Percentiles rank a stretch among this genome's conserved stretches.
phyloP scores from a whole-genome alignment of 2,888 invertebrate genomes.

The Elysia crispata region DNA sequence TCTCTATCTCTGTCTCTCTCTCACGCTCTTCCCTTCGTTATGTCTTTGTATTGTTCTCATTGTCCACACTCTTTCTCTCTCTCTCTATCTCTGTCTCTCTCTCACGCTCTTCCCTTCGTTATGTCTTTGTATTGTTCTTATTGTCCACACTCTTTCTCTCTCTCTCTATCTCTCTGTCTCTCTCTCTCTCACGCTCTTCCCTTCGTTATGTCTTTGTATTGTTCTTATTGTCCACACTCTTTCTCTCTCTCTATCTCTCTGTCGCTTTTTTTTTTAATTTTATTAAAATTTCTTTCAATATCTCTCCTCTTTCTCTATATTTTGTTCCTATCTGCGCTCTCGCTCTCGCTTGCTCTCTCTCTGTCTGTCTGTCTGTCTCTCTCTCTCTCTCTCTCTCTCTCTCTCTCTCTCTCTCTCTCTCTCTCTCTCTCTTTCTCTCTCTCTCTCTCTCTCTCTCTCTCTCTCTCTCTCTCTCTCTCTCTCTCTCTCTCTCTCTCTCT shows the following conservation, averaged over 20 bases:
- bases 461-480: conserved; percentile 7
- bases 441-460: conserved; percentile 17
- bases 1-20: conserved; percentile 18
- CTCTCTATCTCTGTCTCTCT: no score
- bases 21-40: neutral
- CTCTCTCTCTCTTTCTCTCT: neutral
- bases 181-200: neutral
- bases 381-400: conserved; percentile 34
- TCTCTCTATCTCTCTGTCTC: neutral
- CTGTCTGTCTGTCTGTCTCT: conserved; percentile 34
- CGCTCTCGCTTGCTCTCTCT: conserved; percentile 21
- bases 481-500: conserved; percentile 10
- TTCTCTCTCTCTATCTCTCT: no score
- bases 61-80: neutral
- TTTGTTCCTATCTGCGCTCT: neutral
- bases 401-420: neutral
- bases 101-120: no score
- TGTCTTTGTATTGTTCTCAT: neutral
- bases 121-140: no score
- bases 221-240: no score
- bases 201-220: no score
- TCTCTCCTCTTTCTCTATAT: no score
- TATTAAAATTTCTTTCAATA: no score
- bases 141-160: no score
- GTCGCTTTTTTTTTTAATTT: no score